These are phyloP conservation scores for Leptatherina wallacei DNA, from an alignment of 2,797 vertebrate species.

Conservation along the genomic window DNA sequence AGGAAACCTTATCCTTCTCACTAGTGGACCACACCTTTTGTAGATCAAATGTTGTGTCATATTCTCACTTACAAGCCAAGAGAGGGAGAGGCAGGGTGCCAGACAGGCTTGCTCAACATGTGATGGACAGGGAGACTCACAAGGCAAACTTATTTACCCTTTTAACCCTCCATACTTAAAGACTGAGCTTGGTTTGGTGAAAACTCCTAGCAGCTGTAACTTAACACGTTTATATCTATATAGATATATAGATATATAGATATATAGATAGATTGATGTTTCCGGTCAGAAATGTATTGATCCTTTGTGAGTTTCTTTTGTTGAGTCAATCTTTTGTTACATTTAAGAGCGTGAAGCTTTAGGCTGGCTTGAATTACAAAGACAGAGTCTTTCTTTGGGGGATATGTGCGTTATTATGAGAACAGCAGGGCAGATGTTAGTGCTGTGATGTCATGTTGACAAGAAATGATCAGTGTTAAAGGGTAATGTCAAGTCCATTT, in stretches of 20 bases:
- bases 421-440: background rate
- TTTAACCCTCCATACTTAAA: background rate
- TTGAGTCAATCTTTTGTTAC: constrained; percentile 22
- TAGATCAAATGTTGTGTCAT: constrained; percentile 66
- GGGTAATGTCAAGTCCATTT: background rate
- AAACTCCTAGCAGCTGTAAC: background rate
- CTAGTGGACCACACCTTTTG: constrained; percentile 69
- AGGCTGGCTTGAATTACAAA: background rate
- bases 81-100: background rate
- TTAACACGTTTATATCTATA: background rate
- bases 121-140: background rate
- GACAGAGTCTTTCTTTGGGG: background rate
- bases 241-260: no score
- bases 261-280: no score
- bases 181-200: background rate
- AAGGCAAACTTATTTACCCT: background rate
- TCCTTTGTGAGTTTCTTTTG: constrained; percentile 19
- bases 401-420: constrained; percentile 28
- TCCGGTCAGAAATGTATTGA: constrained; percentile 1
- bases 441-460: constrained; percentile 7
- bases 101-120: background rate
- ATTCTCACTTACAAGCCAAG: constrained; percentile 29
- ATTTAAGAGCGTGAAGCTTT: background rate
- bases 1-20: constrained; percentile 70
- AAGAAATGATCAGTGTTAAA: background rate